Base-by-base conservation (phyloP, 2,113 vertebrate species). In the Urocitellus parryii region DNA sequence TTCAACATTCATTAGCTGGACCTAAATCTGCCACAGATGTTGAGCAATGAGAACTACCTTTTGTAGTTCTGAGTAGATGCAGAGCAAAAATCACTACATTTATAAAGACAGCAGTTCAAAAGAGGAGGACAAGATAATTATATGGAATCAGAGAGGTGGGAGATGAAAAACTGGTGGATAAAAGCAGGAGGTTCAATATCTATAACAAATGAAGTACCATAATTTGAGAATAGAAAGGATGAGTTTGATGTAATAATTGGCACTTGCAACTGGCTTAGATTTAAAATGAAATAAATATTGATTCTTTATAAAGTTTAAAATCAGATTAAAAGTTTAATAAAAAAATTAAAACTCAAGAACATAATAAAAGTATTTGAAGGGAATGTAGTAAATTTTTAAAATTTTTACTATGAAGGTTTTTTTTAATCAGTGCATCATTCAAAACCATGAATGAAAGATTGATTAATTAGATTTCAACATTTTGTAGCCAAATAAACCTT, bases 321-420 rank as follows among this genome's bases (percentile, higher is more conserved):
- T 45, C 4, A 42, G 8, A 37, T 90, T 78, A 86, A 95, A 98
- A 78, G 94, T 97, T 32, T 25, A 77, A 72, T 93, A 95, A 95
- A 95, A 95, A 78, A 39, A 91, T 79, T 18, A 92, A 82, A 86
- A 58, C 17, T 91, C 67, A 70, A 78, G 68, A 61, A 77, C 24
- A 76, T 82, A 51, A 79, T 91, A 65, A n/a, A 87, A 95, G 37
- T 88, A 37, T 68, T 68, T 92, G 45, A 92, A 74, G 58, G 82
- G 17, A 83, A 76, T 8, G 32, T 51, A 70, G 45, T 25, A 65
- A 68, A 82, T 87, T 88, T 93, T 73, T 72, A 20, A 73, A 70
- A 58, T 77, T 20, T 95, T 83, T 70, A 92, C 32, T 74, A 65
- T 80, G 11, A 74, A 79, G 74, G 8, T 27, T 10, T 63, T 25